These are phyloP conservation scores for Scatophagus argus DNA, from an alignment of 2,113 vertebrate species.

Conservation along the genomic window DNA sequence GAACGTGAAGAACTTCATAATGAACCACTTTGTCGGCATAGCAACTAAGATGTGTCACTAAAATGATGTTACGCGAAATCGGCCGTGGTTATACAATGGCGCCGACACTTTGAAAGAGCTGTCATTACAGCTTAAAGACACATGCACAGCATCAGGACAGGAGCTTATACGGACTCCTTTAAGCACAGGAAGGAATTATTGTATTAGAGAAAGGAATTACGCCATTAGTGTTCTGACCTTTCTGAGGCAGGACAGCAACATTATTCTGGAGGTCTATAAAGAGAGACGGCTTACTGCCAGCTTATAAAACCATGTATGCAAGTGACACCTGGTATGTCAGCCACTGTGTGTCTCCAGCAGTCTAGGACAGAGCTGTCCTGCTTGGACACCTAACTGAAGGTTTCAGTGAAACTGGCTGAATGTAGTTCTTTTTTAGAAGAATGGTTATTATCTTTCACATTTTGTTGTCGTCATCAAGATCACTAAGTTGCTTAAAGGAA, in stretches of 20 bases:
- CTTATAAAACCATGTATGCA: not conserved
- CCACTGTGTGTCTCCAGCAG: constrained; percentile 23
- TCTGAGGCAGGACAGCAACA: constrained; percentile 7
- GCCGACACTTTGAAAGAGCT: constrained; percentile 33
- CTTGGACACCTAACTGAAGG: not conserved
- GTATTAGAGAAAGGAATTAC: constrained; percentile 60
- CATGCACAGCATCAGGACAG: constrained; percentile 9
- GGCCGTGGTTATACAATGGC: not conserved
- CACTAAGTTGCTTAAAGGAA: not conserved
- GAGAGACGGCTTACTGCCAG: not conserved
- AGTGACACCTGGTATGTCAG: not conserved
- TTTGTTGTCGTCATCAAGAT: not conserved
- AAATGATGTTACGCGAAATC: constrained; percentile 10
- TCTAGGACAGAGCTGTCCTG: not conserved
- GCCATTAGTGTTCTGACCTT: constrained; percentile 60
- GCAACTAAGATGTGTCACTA: not conserved
- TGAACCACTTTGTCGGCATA: not conserved
- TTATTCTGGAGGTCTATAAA: constrained; percentile 1
- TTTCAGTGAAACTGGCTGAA: not conserved
- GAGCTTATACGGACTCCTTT: constrained; percentile 30
- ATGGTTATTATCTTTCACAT: not conserved
- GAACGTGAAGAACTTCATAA: not conserved
- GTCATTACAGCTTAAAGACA: constrained; percentile 31
- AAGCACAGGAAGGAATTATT: constrained; percentile 65
- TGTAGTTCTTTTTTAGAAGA: too few relatives aligned